Evolutionary conservation across 2,113 vertebrate species (phyloP), one percentile per base, ranked within the genome.

Genomic region (Microcebus griseorufus): DNA sequence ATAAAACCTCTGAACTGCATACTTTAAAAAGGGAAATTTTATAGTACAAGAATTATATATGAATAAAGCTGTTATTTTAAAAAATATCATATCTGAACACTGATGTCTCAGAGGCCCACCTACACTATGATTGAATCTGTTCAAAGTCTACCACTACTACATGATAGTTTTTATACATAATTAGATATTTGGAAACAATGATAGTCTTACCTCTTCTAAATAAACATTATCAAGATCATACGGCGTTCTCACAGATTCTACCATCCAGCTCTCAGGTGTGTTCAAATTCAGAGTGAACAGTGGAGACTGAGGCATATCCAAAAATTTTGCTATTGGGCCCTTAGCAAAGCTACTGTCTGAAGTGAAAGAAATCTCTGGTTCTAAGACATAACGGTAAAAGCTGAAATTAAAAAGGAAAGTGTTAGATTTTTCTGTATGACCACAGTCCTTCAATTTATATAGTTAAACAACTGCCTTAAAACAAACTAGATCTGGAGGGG

Each of bases 141-240:
- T 93, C 45, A 75, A 70, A 62, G 12, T 79, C 80, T 48, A 42
- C 32, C 34, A 48, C 2, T 37, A 92, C 20, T 67, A 55, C 25
- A 78, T 13, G 23, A 70, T 70, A 78, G 32, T 16, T 12, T 82
- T 80, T 62, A 85, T 27, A 83, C 13, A 62, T 13, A 9, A 87
- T 69, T 80, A 80, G 3, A 64, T 48, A 81, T 75, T 11, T 72
- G 27, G 13, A 95, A 97, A 67, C 25, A 82, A 69, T 34, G 55
- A 84, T 20, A 76, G 67, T 96, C 98, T 98, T 98, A 99, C 99
- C 99, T 99, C 99, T 97, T 99, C 97, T 92, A 99, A 98, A 98
- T 99, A 99, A 98, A 99, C 99, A 98, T 99, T 99, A 97, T 99
- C 99, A 96, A 99, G 99, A 98, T 99, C 99, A 67, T 99, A 99